These are phyloP conservation scores for Cydia fagiglandana DNA, from an alignment of 1,140 invertebrate species.

Conservation along the genomic window DNA sequence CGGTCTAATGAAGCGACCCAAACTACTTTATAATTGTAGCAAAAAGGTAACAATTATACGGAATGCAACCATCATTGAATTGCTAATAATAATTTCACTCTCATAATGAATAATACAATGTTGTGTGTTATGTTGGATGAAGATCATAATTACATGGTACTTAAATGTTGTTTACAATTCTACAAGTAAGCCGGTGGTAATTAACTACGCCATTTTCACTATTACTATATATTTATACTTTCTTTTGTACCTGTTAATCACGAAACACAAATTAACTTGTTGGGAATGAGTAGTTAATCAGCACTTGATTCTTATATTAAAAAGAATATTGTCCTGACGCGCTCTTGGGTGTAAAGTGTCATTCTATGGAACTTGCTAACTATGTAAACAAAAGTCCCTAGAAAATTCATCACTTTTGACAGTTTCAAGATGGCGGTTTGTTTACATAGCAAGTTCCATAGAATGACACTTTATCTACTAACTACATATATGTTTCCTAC, in stretches of 20 bases:
- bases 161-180: conserved; percentile 4
- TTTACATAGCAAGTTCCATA: no score
- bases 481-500: no score
- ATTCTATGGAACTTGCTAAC: no score
- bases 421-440: no score
- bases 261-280: no score
- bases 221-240: background rate
- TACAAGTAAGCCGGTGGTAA: background rate
- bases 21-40: conserved; percentile 32
- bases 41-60: conserved; percentile 31
- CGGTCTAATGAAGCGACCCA: conserved; percentile 24
- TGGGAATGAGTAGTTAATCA: no score
- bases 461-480: no score
- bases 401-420: no score
- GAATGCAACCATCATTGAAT: conserved; percentile 29
- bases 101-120: conserved; percentile 30
- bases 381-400: no score
- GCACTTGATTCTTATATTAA: no score
- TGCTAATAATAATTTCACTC: conserved; percentile 29
- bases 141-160: conserved; percentile 10
- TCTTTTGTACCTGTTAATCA: background rate
- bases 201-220: background rate
- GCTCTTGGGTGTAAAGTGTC: no score
- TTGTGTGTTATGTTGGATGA: background rate
- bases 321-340: no score